phyloP scores from a whole-genome alignment of 1,140 invertebrate species.

The Araneus ventricosus region DNA sequence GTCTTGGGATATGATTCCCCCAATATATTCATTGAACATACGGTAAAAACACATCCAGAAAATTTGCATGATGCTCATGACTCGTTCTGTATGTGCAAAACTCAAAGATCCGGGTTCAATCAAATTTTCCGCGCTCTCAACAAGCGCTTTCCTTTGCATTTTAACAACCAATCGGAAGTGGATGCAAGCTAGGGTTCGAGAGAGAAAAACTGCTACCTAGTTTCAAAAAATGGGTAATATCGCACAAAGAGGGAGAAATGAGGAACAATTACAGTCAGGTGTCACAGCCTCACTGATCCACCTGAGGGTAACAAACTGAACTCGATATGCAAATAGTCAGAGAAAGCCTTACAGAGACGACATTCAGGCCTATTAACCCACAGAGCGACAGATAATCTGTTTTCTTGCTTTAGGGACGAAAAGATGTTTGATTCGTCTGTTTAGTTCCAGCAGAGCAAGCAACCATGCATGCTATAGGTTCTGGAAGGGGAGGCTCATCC shows the following conservation, averaged over 20 bases:
- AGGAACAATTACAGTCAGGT: too few relatives aligned
- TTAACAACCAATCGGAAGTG: background rate
- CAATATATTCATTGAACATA: too few relatives aligned
- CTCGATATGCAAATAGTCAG: background rate
- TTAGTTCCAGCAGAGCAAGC: conserved; percentile 11
- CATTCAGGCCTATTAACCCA: conserved; percentile 40
- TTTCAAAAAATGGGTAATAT: background rate
- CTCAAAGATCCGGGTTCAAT: too few relatives aligned
- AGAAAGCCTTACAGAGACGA: background rate
- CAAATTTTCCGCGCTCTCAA: too few relatives aligned
- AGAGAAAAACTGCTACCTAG: conserved; percentile 1
- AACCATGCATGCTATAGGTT: background rate
- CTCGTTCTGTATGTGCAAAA: too few relatives aligned
- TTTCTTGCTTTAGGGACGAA: conserved; percentile 23
- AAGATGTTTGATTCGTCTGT: background rate
- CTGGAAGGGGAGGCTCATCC: background rate
- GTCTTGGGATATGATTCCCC: too few relatives aligned
- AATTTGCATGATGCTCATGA: too few relatives aligned
- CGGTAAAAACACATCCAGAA: too few relatives aligned
- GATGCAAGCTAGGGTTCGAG: background rate
- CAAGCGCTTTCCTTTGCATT: background rate
- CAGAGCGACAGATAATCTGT: background rate
- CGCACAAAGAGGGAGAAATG: background rate
- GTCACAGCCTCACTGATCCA: background rate
- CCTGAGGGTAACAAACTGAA: conserved; percentile 1